Conservation (phyloP, 2,113 vertebrate species). For the Pampusana beccarii region DNA sequence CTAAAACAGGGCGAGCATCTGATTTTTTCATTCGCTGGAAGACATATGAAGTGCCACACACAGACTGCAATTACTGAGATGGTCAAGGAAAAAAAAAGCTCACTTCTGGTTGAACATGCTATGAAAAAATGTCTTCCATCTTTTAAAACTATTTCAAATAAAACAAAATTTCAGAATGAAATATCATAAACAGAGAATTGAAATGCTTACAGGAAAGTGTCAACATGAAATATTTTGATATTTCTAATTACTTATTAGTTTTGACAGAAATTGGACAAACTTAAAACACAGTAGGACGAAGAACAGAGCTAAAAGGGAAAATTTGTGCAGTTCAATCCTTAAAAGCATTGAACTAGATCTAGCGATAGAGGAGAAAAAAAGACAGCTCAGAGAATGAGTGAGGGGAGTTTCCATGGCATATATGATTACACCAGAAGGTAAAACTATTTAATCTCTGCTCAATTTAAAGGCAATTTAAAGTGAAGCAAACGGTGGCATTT, state of each 20-base stretch:
- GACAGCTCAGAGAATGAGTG: neutral
- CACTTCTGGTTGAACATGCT: neutral
- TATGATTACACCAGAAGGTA: neutral
- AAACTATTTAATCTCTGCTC: neutral
- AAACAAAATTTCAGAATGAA: neutral
- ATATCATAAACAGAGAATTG: neutral
- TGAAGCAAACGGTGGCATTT: rapidly evolving
- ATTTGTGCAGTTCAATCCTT: neutral
- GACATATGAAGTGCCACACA: neutral
- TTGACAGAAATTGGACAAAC: neutral
- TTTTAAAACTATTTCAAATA: neutral
- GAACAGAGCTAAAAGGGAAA: neutral
- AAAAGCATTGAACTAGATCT: neutral
- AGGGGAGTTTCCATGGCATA: neutral
- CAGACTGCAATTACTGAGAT: neutral
- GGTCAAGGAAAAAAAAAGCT: neutral
- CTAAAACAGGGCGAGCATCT: neutral
- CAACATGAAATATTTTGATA: neutral
- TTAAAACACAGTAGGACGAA: neutral
- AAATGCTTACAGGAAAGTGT: neutral
- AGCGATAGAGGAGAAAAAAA: neutral
- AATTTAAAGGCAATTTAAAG: neutral
- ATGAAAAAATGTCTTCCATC: neutral
- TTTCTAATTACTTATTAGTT: neutral
- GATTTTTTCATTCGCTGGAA: neutral